Evolutionary conservation across 2,797 vertebrate genomes (phyloP).

Genomic region (Molossus alvarezi): DNA sequence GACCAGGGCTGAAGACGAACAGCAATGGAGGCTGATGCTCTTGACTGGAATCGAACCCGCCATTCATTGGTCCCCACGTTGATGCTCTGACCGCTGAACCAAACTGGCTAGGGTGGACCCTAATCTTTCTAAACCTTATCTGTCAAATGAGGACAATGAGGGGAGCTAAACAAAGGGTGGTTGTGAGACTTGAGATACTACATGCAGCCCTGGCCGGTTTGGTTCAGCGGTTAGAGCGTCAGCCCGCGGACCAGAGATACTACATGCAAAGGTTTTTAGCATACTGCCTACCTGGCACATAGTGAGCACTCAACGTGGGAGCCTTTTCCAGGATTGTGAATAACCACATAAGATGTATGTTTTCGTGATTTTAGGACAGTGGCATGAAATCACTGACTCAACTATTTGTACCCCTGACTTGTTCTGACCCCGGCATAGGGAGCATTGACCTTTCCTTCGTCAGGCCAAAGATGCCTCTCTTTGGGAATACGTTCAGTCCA

Average conservation of each 20-base stretch:
- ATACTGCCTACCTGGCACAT: accelerated
- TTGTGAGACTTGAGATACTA: neutral
- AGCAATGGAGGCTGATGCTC: no score
- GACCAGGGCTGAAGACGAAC: no score
- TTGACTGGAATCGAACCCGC: no score
- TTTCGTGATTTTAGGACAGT: neutral
- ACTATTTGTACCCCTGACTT: neutral
- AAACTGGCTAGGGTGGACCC: neutral
- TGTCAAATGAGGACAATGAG: neutral
- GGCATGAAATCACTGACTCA: neutral
- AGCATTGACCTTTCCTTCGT: neutral
- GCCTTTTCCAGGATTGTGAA: neutral
- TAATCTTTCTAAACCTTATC: neutral
- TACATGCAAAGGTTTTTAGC: neutral
- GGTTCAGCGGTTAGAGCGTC: no score
- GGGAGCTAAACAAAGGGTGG: neutral
- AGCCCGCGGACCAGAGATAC: neutral
- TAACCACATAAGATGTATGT: neutral
- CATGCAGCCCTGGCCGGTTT: no score
- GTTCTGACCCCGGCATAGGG: slow-evolving; percentile 19
- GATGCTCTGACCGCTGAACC: no score
- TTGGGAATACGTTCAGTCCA: slow-evolving; percentile 96
- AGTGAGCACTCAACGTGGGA: neutral
- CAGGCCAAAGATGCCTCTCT: slow-evolving; percentile 93
- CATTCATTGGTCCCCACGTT: no score